Percentiles rank a stretch among this genome's conserved stretches.
These are phyloP conservation scores for Corydoras sp. DNA, from an alignment of 2,113 vertebrate species.

Conservation along the genomic window DNA sequence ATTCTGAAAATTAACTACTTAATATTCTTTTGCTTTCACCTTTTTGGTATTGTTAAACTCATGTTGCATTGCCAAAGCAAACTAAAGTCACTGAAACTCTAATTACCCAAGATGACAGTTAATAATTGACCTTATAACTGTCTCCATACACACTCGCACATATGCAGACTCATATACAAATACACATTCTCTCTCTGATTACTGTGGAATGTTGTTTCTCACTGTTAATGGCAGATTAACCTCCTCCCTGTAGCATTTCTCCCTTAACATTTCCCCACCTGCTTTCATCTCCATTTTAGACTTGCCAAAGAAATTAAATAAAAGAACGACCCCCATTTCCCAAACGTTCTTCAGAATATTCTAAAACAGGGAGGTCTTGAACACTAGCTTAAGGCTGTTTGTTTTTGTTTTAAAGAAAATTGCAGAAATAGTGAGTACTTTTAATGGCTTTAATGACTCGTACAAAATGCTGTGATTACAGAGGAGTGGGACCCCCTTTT, in stretches of 20 bases:
- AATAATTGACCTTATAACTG: constrained; percentile 31
- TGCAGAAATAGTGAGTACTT: constrained; percentile 46
- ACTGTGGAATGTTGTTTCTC: constrained; percentile 51
- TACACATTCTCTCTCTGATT: constrained; percentile 31
- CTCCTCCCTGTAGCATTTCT: constrained; percentile 34
- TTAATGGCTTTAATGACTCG: constrained; percentile 51
- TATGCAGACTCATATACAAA: constrained; percentile 2
- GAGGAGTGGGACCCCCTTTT: not conserved
- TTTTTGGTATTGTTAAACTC: not conserved
- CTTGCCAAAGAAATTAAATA: constrained; percentile 26
- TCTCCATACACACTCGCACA: constrained; percentile 16
- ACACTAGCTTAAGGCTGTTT: constrained; percentile 49
- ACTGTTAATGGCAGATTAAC: constrained; percentile 42
- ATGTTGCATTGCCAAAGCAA: constrained; percentile 4
- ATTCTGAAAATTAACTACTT: not conserved
- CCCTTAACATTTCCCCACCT: constrained; percentile 51
- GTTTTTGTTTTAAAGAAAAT: constrained; percentile 55
- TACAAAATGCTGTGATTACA: constrained; percentile 29
- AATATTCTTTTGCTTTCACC: not conserved
- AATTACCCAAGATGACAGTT: constrained; percentile 47
- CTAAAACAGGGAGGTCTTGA: constrained; percentile 41
- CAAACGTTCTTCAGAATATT: constrained; percentile 39
- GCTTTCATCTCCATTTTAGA: constrained; percentile 60
- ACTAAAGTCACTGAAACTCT: constrained; percentile 40
- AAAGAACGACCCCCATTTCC: not conserved